Percentiles rank a stretch among this genome's conserved stretches.
Conservation (phyloP, 2,113 vertebrate genomes). For the Nothocercus julius region DNA sequence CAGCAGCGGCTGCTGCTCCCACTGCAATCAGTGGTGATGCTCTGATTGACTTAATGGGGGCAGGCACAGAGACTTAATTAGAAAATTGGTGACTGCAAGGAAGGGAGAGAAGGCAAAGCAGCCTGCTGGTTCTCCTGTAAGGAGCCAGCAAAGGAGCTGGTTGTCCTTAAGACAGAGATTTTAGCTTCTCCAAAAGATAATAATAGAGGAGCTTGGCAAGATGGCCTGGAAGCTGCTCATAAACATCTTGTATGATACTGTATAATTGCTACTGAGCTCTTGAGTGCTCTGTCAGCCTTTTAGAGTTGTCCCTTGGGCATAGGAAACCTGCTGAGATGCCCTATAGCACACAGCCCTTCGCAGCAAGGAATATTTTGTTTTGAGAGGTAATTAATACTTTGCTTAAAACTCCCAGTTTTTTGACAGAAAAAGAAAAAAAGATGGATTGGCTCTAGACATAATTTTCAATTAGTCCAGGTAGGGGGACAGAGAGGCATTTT, state of each 20-base stretch:
- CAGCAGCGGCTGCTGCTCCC: neutral
- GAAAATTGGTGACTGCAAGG: constrained; percentile 45
- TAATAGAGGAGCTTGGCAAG: neutral
- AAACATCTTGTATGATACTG: constrained; percentile 11
- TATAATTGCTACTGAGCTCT: constrained; percentile 32
- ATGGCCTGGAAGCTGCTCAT: constrained; percentile 1
- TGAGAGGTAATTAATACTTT: constrained; percentile 34
- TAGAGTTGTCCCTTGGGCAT: neutral
- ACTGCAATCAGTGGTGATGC: neutral
- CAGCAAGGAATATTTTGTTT: neutral
- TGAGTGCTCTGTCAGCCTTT: neutral
- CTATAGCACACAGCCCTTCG: neutral
- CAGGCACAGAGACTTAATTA: constrained; percentile 46
- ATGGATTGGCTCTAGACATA: neutral
- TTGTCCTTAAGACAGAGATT: neutral
- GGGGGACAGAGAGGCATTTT: neutral
- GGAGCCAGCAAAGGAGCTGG: neutral
- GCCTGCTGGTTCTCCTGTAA: neutral
- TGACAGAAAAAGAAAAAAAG: constrained; percentile 1
- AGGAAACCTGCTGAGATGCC: neutral
- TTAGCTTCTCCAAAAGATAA: neutral
- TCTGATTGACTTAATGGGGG: constrained; percentile 53
- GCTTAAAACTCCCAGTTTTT: neutral
- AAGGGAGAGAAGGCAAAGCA: constrained; percentile 10
- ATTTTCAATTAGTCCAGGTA: neutral